These are phyloP conservation scores for Lycocerus yunnanus DNA, from an alignment of 2,888 invertebrate species.

Conservation along the genomic window DNA sequence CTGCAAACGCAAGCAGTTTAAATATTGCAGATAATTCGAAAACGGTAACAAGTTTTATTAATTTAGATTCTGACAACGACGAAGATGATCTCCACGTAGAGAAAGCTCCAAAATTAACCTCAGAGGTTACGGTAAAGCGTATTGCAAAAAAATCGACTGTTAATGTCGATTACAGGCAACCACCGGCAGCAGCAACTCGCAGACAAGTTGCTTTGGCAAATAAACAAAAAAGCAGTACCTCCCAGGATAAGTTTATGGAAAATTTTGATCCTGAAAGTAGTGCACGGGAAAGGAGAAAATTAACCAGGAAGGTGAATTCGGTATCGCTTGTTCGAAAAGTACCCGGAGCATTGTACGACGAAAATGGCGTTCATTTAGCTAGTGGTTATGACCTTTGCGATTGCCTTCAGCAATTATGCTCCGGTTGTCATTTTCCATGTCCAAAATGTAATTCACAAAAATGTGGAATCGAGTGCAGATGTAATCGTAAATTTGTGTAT, in stretches of 20 bases:
- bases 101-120: slow-evolving; percentile 1
- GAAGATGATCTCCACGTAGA: slow-evolving; percentile 7
- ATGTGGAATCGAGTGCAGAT: slow-evolving; percentile 82
- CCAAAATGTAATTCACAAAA: slow-evolving; percentile 72
- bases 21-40: background rate
- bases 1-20: background rate
- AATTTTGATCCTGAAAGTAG: slow-evolving; percentile 82
- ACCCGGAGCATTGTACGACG: slow-evolving; percentile 69
- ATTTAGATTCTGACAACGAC: slow-evolving; percentile 19
- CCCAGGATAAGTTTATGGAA: slow-evolving; percentile 52
- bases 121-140: slow-evolving; percentile 18
- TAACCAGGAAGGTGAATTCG: slow-evolving; percentile 67
- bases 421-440: slow-evolving; percentile 86
- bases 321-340: slow-evolving; percentile 55
- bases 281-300: slow-evolving; percentile 75
- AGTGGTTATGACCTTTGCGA: slow-evolving; percentile 80
- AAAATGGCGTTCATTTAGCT: slow-evolving; percentile 66
- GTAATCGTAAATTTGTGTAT: slow-evolving; percentile 76
- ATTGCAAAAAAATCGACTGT: slow-evolving; percentile 35
- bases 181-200: slow-evolving; percentile 13
- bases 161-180: slow-evolving; percentile 15
- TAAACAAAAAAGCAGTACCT: slow-evolving; percentile 14
- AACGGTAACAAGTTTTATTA: background rate
- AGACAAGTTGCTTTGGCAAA: slow-evolving; percentile 33
- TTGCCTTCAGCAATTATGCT: slow-evolving; percentile 76